Conservation (phyloP, 2,113 vertebrate genomes). For the Myrmecophaga tridactyla region DNA sequence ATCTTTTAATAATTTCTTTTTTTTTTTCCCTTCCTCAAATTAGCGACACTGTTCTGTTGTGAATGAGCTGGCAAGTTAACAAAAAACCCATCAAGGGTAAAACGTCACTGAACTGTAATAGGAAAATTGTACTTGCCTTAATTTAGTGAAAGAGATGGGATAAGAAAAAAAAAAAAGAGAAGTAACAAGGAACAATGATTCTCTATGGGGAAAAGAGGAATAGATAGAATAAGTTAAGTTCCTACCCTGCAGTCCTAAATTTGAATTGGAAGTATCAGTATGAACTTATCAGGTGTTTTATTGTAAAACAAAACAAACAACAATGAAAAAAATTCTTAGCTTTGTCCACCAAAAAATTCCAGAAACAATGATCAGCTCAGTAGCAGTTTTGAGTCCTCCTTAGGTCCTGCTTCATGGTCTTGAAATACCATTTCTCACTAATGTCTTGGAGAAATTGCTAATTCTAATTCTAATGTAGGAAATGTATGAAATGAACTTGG, state of each 20-base stretch:
- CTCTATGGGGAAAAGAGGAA: background rate
- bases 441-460: background rate
- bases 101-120: background rate
- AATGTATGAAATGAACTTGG: no score
- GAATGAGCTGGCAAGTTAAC: background rate
- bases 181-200: background rate
- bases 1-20: background rate
- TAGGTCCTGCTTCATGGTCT: background rate
- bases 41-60: background rate
- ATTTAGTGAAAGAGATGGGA: background rate
- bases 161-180: background rate
- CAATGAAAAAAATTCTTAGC: background rate
- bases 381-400: background rate
- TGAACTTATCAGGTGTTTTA: background rate
- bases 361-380: background rate
- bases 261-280: background rate
- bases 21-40: background rate
- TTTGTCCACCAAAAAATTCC: background rate
- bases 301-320: no score
- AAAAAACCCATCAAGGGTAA: background rate
- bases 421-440: background rate
- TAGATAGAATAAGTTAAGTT: background rate
- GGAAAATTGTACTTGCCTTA: slow-evolving; percentile 9
- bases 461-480: background rate
- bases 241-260: background rate